Percentiles rank a stretch among this genome's conserved stretches.
Conservation (phyloP, 2,797 vertebrate species). For the Triplophysa bombifrons region DNA sequence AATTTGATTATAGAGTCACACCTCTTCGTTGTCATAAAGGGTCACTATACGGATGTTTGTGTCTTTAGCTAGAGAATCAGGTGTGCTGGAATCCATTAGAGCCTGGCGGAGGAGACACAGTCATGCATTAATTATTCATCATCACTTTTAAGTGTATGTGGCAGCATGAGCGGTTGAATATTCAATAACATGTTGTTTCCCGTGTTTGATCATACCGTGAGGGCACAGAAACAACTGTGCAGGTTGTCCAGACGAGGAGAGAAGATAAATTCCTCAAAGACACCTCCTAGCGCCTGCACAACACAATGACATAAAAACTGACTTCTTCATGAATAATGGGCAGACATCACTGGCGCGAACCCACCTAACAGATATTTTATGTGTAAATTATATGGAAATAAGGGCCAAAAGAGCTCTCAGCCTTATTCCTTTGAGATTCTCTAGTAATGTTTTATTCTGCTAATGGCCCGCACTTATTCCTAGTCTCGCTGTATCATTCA, state of each 20-base stretch:
- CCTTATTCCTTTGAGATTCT: slow-evolving; percentile 2
- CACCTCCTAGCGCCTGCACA: slow-evolving; percentile 86
- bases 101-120: slow-evolving; percentile 72
- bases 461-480: background rate
- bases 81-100: slow-evolving; percentile 82
- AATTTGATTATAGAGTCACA: slow-evolving; percentile 53
- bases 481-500: background rate
- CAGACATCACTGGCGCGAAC: background rate
- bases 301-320: slow-evolving; percentile 19
- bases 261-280: slow-evolving; percentile 93
- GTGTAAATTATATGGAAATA: slow-evolving; percentile 34
- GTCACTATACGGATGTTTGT: slow-evolving; percentile 89
- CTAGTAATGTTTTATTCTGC: slow-evolving; percentile 9
- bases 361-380: slow-evolving; percentile 5
- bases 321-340: slow-evolving; percentile 13
- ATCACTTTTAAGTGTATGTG: slow-evolving; percentile 9
- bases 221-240: slow-evolving; percentile 96
- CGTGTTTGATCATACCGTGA: slow-evolving; percentile 77
- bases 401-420: slow-evolving; percentile 16
- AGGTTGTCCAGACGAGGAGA: slow-evolving; percentile 94
- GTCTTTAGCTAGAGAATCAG: slow-evolving; percentile 81
- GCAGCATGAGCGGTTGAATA: slow-evolving; percentile 13
- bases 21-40: slow-evolving; percentile 96
- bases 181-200: slow-evolving; percentile 26
- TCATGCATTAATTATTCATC: slow-evolving; percentile 29